These are phyloP conservation scores for Drosophila ohnishii DNA, from an alignment of 1,140 invertebrate genomes.

Conservation along the genomic window DNA sequence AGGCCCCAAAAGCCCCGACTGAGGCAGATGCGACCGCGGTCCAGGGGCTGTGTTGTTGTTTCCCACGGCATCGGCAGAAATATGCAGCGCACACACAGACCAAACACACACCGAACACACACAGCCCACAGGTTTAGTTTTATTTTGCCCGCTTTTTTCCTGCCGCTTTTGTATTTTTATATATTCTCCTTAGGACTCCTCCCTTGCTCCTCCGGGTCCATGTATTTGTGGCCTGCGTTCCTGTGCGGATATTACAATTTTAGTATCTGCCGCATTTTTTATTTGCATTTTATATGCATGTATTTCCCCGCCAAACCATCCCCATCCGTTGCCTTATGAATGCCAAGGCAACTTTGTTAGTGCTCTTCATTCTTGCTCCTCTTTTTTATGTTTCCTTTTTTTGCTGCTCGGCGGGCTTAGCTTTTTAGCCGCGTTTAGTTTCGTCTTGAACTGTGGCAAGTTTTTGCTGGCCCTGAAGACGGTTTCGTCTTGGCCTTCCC, in stretches of 20 bases:
- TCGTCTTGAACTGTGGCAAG: conserved; percentile 44
- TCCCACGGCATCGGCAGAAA: conserved; percentile 69
- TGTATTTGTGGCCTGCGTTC: conserved; percentile 53
- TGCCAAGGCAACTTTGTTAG: conserved; percentile 59
- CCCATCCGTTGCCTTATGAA: conserved; percentile 56
- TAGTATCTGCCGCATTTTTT: conserved; percentile 78
- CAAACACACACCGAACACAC: conserved; percentile 9
- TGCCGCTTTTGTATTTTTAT: conserved; percentile 43
- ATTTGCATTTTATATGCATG: conserved; percentile 81
- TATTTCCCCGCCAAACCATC: conserved; percentile 28
- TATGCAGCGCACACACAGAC: conserved; percentile 44
- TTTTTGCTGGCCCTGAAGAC: conserved; percentile 22
- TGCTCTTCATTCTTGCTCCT: conserved; percentile 38
- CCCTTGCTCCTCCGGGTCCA: conserved; percentile 22
- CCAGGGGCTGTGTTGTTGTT: conserved; percentile 62
- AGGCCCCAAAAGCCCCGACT: conserved; percentile 49
- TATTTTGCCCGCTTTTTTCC: conserved; percentile 40
- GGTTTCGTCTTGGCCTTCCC: conserved; percentile 11
- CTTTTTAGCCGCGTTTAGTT: conserved; percentile 68
- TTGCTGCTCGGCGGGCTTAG: conserved; percentile 33
- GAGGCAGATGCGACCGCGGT: conserved; percentile 44
- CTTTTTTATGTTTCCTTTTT: conserved; percentile 5
- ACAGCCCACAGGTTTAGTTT: conserved; percentile 71
- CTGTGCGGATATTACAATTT: conserved; percentile 80
- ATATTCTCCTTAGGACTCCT: conserved; percentile 25